These are phyloP conservation scores for Homarus gammarus DNA, from an alignment of 2,888 invertebrate species.

Conservation along the genomic window DNA sequence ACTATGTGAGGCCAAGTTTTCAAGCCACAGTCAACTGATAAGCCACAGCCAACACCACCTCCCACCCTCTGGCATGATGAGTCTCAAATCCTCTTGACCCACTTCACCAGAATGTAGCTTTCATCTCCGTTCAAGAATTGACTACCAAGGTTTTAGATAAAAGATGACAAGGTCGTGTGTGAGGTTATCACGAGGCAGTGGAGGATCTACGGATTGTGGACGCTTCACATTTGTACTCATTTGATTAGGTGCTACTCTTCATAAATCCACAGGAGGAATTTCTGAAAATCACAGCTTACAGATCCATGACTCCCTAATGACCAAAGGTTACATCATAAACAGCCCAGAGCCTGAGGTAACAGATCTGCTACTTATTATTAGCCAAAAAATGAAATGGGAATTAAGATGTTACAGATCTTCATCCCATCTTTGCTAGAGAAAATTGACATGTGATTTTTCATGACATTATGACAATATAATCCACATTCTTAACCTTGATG, in stretches of 20 bases:
- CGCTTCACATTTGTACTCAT: neutral
- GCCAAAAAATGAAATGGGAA: neutral
- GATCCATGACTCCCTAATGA: neutral
- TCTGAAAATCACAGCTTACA: neutral
- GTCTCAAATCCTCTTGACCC: slow-evolving; percentile 29
- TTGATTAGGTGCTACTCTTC: neutral
- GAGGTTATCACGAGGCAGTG: neutral
- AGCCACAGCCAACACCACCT: slow-evolving; percentile 34
- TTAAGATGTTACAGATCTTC: neutral
- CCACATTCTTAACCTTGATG: too few relatives aligned
- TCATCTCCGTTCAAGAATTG: neutral
- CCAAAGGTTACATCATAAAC: neutral
- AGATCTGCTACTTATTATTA: neutral
- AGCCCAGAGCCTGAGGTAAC: neutral
- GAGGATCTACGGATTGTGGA: neutral
- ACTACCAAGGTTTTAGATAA: neutral
- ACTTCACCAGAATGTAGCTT: neutral
- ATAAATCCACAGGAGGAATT: neutral
- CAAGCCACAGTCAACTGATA: slow-evolving; percentile 30
- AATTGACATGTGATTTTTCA: neutral
- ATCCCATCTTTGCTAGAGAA: neutral
- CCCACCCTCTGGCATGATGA: neutral
- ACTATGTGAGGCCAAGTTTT: slow-evolving; percentile 48
- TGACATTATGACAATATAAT: too few relatives aligned
- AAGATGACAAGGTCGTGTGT: too few relatives aligned